Evolutionary conservation across 2,888 invertebrate genomes (phyloP), one percentile per base, ranked within the genome.

Genomic region (Xestia xanthographa): DNA sequence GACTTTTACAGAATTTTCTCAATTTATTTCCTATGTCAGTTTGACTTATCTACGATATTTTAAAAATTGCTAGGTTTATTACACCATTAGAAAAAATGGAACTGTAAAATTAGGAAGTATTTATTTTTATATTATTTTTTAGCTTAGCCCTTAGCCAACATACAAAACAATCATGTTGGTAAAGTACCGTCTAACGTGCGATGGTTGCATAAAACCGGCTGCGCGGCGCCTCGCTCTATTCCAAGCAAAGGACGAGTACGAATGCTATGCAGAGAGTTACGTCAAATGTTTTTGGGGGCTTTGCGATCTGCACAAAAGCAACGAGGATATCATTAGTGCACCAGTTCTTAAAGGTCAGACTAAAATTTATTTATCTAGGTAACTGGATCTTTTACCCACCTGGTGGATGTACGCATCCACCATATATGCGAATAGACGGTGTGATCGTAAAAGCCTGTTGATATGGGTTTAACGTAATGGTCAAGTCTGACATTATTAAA

Each of bases 251-350:
- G 93, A 95, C 67, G 92, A 93, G 45, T 94, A 91, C 62, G 94
- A 94, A 77, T 95, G 95, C 80, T 94, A 94, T 77, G 90, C 94
- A 0, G 94, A 95, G 66, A 91, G 93, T 84, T 96, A 95, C 75
- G 87, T 95, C 38, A 95, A 95, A 87, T 95, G 95, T 81, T 96
- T 96, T 82, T 96, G 95, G 95, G 91, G 92, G 8, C 87, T 96
- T 8, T 95, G 95, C 80, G 95, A 95, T 82, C 91, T 90, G 29
- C 94, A 95, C 74, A 92, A 85, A 77, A 93, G 94, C 79, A 82
- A 85, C 4, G 92, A 92, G 29, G 86, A 86, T 69, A 90, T 94
- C 48, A 72, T 82, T 41, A 74, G 72, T n/a, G 29, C 48, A 26
- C 56, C 75, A 45, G 63, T 48, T 3, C 71, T 67, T 20, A 79